Base-by-base conservation (phyloP, 2,797 vertebrate genomes). In the Xiphophorus birchmanni region DNA sequence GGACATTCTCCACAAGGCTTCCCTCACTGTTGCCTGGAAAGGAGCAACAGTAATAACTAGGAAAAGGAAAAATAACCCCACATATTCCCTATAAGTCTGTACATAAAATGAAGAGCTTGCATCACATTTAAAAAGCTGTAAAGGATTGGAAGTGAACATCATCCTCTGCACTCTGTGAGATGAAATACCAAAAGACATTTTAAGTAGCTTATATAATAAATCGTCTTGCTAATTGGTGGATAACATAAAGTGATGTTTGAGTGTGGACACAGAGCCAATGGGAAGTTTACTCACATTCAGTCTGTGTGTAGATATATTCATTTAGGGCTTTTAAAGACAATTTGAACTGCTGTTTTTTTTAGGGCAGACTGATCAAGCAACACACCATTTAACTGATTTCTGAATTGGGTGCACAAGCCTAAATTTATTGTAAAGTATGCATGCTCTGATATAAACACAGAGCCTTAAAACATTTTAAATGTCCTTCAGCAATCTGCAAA, bases 161-260 rank as follows among this genome's bases (percentile, higher is more conserved):
- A 89, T 74, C 88, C 82, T 79, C 69, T 60, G 76, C 73, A 63
- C 80, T 83, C 85, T 84, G 78, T 86, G 73, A 89, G 78, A 88
- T 84, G 78, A 74, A 87, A 74, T 84, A 82, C 86, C 74, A 80
- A 37, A 37, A 44, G 23, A 94, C 93, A 93, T 93, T 90, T 86
- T 91, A 93, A 86, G 77, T 40, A 81, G 48, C 47, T 45, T 65
- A 80, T 65, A 76, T 80, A 83, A 81, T 69, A 85, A 82, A 90
- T 77, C 87, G 83, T 75, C 81, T 78, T 71, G 72, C 32, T 74
- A 82, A 77, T 85, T 52, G 73, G 21, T 37, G 47, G 45, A 74
- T 40, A 52, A 74, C 17, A 35, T 52, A 37, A 74, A 52, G 18
- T 74, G 18, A 40, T 11, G 21, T 48, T 74, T 52, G 12, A 71